These are phyloP conservation scores for Crioceris asparagi DNA, from an alignment of 2,888 invertebrate genomes.

Conservation along the genomic window DNA sequence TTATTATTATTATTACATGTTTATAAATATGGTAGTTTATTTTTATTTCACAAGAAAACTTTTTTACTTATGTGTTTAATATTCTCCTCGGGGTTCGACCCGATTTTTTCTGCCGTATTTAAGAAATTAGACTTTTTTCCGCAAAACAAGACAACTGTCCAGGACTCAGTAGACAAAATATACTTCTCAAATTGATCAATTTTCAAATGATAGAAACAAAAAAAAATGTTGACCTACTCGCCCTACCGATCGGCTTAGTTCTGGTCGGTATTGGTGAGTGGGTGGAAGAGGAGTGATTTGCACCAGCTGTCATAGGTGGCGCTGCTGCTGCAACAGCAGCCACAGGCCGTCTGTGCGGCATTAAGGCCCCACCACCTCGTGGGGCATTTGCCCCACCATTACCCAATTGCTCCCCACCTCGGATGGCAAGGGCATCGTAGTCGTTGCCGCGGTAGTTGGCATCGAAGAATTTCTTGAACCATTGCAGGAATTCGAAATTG, in stretches of 20 bases:
- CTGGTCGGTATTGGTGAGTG: conserved; percentile 23
- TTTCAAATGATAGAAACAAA: conserved; percentile 3
- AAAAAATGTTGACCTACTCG: conserved; percentile 29
- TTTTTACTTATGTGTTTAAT: too few relatives aligned
- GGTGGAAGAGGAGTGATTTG: background rate
- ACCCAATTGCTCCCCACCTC: conserved; percentile 80
- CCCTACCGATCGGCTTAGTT: conserved; percentile 26
- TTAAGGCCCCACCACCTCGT: conserved; percentile 16
- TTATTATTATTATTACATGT: too few relatives aligned
- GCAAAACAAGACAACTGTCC: too few relatives aligned
- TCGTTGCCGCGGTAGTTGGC: conserved; percentile 94
- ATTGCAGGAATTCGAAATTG: conserved; percentile 99
- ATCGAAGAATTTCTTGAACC: conserved; percentile 99
- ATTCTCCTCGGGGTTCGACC: too few relatives aligned
- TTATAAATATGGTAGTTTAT: too few relatives aligned
- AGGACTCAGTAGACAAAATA: too few relatives aligned
- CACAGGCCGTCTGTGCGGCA: conserved; percentile 35
- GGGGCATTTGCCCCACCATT: conserved; percentile 55
- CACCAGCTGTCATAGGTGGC: conserved; percentile 2
- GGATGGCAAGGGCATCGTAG: conserved; percentile 80
- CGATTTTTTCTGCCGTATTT: too few relatives aligned
- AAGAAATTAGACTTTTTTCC: too few relatives aligned
- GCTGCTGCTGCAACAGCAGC: conserved; percentile 4
- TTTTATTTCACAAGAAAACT: too few relatives aligned
- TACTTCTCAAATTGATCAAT: too few relatives aligned